Percentiles rank a stretch among this genome's conserved stretches.
Conservation (phyloP, 2,888 invertebrate species). For the Bimastos eiseni region DNA sequence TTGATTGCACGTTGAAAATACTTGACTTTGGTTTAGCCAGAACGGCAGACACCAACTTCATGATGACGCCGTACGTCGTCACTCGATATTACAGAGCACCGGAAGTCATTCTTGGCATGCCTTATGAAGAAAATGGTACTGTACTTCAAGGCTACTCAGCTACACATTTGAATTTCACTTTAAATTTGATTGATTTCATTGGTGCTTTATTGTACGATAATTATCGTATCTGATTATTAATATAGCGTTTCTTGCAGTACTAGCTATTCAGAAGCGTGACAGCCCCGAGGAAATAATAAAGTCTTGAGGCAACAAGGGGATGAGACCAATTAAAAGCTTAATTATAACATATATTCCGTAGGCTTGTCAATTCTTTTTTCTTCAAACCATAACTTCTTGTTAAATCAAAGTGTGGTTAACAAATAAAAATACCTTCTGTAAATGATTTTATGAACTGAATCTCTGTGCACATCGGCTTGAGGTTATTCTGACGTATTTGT, state of each 20-base stretch:
- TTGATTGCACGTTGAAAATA: slow-evolving; percentile 98
- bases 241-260: too few relatives aligned
- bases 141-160: neutral
- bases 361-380: too few relatives aligned
- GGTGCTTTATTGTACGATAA: neutral
- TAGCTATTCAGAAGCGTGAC: too few relatives aligned
- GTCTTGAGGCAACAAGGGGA: too few relatives aligned
- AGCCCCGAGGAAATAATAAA: too few relatives aligned
- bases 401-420: too few relatives aligned
- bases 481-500: neutral
- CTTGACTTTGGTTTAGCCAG: slow-evolving; percentile 97
- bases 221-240: neutral
- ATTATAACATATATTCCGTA: too few relatives aligned
- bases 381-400: too few relatives aligned
- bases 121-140: slow-evolving; percentile 88
- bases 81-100: slow-evolving; percentile 96
- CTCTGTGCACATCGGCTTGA: neutral
- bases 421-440: neutral
- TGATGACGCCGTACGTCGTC: slow-evolving; percentile 99
- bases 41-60: slow-evolving; percentile 96
- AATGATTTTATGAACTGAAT: neutral
- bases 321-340: too few relatives aligned
- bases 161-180: neutral
- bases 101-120: slow-evolving; percentile 96
- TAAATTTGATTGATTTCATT: neutral